Base-by-base conservation (phyloP, 2,797 vertebrate genomes). In the Neomorphus geoffroyi region DNA sequence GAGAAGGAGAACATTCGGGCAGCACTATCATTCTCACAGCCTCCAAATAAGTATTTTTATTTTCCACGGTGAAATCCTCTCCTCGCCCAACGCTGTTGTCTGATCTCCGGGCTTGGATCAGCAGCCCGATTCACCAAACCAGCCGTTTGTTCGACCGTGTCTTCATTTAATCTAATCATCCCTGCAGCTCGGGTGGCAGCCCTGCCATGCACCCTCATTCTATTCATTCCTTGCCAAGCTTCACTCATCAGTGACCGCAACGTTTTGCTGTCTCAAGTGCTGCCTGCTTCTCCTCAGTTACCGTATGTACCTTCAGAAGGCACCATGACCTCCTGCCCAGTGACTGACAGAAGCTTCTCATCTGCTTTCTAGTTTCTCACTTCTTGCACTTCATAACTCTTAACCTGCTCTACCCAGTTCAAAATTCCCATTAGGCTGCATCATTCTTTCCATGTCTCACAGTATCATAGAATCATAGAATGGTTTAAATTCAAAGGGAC, bases 221-320 rank as follows among this genome's bases (percentile, higher is more conserved):
- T 64, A 94, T 86, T 91, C 80, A 95, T 1, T 57, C 89, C 80
- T 84, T 92, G 95, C 92, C 96, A 96, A 83, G 50, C 54, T 90
- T 58, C 87, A 70, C 85, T 88, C 85, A 87, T 4, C 69, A 74
- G 65, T 91, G 91, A n/a, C 87, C 69, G 45, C 1, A 11, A 67
- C 2, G 0, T 48, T 60, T 17, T 37, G 73, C 77, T 48, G 70
- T 32, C 74, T 70, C 88, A 28, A 65, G 67, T 3, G 58, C 80
- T 53, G 72, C 60, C 79, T 27, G 57, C 46, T 39, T 37, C 57
- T 87, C 37, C 88, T 85, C 73, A 66, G 70, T 1, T 19, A 71
- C 86, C 13, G 28, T 5, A 23, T 2, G 8, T 3, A 71, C 60
- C 70, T 60, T 41, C 71, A 8, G 10, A 69, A 84, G 21, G 33